Evolutionary conservation across 2,113 vertebrate genomes (phyloP).

Genomic region (Chaenocephalus aceratus): DNA sequence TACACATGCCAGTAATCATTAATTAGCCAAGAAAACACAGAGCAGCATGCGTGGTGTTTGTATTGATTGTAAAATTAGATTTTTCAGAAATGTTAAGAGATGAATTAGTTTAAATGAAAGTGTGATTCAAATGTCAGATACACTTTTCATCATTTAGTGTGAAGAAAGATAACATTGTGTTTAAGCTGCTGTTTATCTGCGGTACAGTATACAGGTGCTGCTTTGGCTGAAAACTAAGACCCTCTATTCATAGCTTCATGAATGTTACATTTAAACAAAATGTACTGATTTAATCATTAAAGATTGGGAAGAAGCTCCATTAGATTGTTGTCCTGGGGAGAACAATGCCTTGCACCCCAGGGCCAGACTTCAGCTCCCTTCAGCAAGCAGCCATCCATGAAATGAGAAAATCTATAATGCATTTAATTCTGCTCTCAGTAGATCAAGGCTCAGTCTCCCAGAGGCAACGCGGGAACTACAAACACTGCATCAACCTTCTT

Average conservation of each 20-base stretch:
- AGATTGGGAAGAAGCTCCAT: slow-evolving; percentile 25
- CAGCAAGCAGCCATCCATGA: slow-evolving; percentile 78
- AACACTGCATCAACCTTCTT: slow-evolving; percentile 51
- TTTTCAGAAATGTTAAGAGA: neutral
- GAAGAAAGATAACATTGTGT: neutral
- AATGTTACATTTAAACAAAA: slow-evolving; percentile 17
- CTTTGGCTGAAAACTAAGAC: neutral
- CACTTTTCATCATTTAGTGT: neutral
- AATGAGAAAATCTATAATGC: slow-evolving; percentile 83
- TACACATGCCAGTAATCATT: neutral
- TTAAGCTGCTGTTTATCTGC: neutral
- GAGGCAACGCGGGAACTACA: slow-evolving; percentile 32
- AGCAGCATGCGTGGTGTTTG: neutral
- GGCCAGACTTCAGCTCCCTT: slow-evolving; percentile 48
- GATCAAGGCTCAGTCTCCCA: slow-evolving; percentile 60
- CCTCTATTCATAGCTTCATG: neutral
- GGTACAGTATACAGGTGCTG: neutral
- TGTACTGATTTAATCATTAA: slow-evolving; percentile 40
- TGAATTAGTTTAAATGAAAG: neutral
- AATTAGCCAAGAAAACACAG: neutral
- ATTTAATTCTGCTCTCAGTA: slow-evolving; percentile 76
- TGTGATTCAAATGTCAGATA: neutral
- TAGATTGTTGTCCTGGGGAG: slow-evolving; percentile 30
- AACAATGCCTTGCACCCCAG: slow-evolving; percentile 42
- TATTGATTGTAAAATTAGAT: neutral